Base-by-base conservation (phyloP, 2,888 invertebrate species). In the Leucophenga maculata region DNA sequence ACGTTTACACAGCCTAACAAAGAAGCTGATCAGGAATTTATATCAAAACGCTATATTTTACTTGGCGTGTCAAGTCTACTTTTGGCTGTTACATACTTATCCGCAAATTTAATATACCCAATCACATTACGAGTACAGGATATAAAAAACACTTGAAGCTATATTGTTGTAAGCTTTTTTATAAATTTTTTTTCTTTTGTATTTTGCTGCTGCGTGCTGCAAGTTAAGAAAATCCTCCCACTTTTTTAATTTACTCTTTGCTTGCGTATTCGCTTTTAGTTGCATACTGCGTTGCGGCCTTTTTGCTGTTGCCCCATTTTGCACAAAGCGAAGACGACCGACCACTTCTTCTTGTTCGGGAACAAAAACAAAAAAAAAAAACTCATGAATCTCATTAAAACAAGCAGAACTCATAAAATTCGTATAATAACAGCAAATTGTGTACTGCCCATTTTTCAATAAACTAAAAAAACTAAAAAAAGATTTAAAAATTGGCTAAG, bases 381-480 rank as follows among this genome's bases (percentile, higher is more conserved):
- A 80, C 82, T 78, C 79, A 80, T 82, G 79, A 82, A 82, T 82
- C 80, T 82, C 79, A 82, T 82, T 80, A 80, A 72, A 72, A 70
- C 78, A 77, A 77, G 77, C 77, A 77, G 78, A 16, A 31, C 14
- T 76, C 78, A 78, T 81, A 79, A 79, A 79, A 78, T 75, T 79
- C 80, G 76, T 81, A 79, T 81, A 80, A 81, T 81, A 81, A 79
- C 77, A 78, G 77, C 80, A 81, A 81, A 81, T 81, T 79, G 81
- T 72, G 79, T 80, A 78, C 81, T 77, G 77, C 81, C 80, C 80
- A 81, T 77, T 76, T 79, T 76, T 76, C 76, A 74, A 73, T 74
- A 71, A 69, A 16, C 16, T 3, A 55, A 14, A 3, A 55, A 26
- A 11, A 11, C 32, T n/a, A 26, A 26, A 26, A 39, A 39, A 39